These are phyloP conservation scores for Poecilia velifera DNA, from an alignment of 2,797 vertebrate species.

Conservation along the genomic window DNA sequence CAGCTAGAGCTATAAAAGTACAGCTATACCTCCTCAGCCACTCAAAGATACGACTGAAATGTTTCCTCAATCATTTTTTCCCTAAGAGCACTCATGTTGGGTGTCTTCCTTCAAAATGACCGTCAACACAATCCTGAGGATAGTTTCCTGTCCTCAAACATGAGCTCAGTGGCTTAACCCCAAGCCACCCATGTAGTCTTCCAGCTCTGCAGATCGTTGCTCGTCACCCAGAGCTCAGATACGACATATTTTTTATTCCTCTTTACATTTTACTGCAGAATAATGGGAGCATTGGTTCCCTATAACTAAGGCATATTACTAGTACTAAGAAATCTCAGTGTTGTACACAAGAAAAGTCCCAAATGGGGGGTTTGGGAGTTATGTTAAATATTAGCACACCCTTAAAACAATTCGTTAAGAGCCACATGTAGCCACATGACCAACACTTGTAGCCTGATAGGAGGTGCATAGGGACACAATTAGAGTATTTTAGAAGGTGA, in stretches of 20 bases:
- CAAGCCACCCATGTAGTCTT: conserved; percentile 39
- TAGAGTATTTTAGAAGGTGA: neutral
- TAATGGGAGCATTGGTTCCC: conserved; percentile 45
- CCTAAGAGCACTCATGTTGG: conserved; percentile 25
- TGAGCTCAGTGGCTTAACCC: conserved; percentile 28
- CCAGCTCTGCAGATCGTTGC: conserved; percentile 60
- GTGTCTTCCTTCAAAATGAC: conserved; percentile 34
- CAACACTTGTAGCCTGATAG: neutral
- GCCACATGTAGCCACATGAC: neutral
- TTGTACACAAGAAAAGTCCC: neutral
- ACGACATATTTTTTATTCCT: conserved; percentile 73
- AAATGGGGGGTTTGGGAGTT: neutral
- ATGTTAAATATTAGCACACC: neutral
- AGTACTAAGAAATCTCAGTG: conserved; percentile 47
- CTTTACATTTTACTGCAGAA: conserved; percentile 66
- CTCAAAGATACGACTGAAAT: conserved; percentile 20
- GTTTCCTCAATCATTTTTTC: conserved; percentile 33
- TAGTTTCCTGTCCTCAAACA: conserved; percentile 23
- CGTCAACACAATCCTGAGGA: conserved; percentile 37
- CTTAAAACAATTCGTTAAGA: neutral
- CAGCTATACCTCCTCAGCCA: conserved; percentile 19
- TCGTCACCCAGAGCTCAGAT: conserved; percentile 64
- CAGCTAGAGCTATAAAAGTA: conserved; percentile 28
- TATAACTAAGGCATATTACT: conserved; percentile 74
- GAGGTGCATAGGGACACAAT: neutral